Evolutionary conservation across 2,797 vertebrate genomes (phyloP).

Genomic region (Luscinia luscinia): DNA sequence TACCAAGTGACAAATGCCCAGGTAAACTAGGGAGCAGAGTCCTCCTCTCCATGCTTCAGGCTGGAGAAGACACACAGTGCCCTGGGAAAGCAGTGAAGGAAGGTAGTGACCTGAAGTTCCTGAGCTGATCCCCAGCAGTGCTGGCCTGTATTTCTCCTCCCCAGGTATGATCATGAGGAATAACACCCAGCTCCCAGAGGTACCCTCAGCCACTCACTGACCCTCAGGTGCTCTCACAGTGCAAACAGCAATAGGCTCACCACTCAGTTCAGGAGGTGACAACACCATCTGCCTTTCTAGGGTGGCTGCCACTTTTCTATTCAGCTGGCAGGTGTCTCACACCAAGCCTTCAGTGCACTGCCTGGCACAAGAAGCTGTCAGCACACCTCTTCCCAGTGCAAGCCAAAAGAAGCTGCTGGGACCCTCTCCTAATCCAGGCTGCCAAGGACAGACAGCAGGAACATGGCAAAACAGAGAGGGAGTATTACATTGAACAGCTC

Average conservation of each 20-base stretch:
- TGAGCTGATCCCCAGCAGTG: rapidly evolving
- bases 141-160: neutral
- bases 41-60: neutral
- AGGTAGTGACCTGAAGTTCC: neutral
- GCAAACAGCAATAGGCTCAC: neutral
- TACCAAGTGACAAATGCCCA: neutral
- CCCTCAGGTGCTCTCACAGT: neutral
- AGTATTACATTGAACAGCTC: neutral
- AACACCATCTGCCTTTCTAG: neutral
- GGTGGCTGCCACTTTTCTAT: neutral
- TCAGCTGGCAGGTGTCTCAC: neutral
- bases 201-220: neutral
- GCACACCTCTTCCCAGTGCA: neutral
- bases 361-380: neutral
- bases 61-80: neutral
- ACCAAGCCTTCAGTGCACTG: neutral
- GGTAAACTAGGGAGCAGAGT: neutral
- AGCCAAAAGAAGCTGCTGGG: neutral
- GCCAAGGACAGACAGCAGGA: neutral
- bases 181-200: neutral
- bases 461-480: neutral
- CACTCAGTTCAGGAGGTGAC: neutral
- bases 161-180: neutral
- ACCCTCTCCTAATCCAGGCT: neutral
- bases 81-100: neutral